These are phyloP conservation scores for Platycheirus albimanus DNA, from an alignment of 2,888 invertebrate species.

Conservation along the genomic window DNA sequence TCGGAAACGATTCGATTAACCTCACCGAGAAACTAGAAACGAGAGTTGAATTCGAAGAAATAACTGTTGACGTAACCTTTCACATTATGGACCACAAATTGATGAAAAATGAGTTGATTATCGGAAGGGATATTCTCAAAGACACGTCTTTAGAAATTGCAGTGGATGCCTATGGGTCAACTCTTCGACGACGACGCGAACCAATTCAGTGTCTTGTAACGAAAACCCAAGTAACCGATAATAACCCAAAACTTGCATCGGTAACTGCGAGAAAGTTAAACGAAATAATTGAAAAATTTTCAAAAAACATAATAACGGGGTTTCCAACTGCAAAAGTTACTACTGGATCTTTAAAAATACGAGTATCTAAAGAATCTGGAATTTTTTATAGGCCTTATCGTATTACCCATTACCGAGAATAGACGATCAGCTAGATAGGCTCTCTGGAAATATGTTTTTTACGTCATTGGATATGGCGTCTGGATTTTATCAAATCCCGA, in stretches of 20 bases:
- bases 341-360: slow-evolving; percentile 21
- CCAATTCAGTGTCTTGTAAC: slow-evolving; percentile 11
- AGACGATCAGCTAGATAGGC: slow-evolving; percentile 14
- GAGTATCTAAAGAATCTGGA: slow-evolving; percentile 13
- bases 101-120: slow-evolving; percentile 2
- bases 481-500: slow-evolving; percentile 8
- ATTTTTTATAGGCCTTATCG: slow-evolving; percentile 31
- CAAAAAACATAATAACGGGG: slow-evolving; percentile 11
- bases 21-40: slow-evolving; percentile 18
- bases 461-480: slow-evolving; percentile 67
- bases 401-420: slow-evolving; percentile 39
- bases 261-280: not conserved
- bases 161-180: slow-evolving; percentile 12
- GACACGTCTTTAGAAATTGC: slow-evolving; percentile 26
- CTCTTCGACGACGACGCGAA: slow-evolving; percentile 8
- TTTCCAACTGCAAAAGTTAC: slow-evolving; percentile 19
- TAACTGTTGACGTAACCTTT: slow-evolving; percentile 24
- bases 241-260: not conserved
- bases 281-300: slow-evolving; percentile 6
- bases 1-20: slow-evolving; percentile 13
- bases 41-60: slow-evolving; percentile 22
- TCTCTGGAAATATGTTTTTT: slow-evolving; percentile 72
- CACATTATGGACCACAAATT: slow-evolving; percentile 18
- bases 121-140: slow-evolving; percentile 22
- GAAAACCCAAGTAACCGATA: not conserved